Conservation (phyloP, 2,113 vertebrate species). For the Podilymbus podiceps region DNA sequence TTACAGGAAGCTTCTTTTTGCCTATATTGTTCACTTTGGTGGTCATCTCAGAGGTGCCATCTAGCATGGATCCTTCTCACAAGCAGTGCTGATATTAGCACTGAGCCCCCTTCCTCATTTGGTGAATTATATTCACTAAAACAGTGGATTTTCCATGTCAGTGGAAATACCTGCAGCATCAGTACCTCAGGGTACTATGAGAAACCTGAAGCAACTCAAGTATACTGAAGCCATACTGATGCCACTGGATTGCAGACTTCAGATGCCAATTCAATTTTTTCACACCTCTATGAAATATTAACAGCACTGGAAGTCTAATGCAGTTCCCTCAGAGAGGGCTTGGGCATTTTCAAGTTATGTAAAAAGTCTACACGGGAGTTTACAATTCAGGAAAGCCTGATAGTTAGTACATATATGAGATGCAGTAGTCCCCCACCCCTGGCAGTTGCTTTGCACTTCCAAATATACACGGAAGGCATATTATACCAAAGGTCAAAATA, state of each 20-base stretch:
- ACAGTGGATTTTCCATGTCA: neutral
- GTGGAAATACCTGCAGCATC: neutral
- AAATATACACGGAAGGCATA: neutral
- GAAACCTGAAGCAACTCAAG: neutral
- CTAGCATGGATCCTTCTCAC: neutral
- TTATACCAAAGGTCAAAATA: neutral
- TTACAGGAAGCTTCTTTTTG: neutral
- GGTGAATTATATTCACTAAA: neutral
- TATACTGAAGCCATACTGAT: neutral
- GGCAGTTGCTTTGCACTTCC: neutral
- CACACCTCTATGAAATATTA: neutral
- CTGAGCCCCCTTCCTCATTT: neutral
- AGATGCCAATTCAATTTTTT: neutral
- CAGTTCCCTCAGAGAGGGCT: neutral
- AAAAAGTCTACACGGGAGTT: neutral
- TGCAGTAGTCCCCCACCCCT: neutral
- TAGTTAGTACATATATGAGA: neutral
- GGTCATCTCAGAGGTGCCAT: neutral
- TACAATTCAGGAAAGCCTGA: neutral
- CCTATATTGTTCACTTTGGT: neutral
- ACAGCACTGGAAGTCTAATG: neutral
- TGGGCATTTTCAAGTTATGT: neutral
- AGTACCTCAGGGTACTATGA: neutral
- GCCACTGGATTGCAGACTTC: neutral
- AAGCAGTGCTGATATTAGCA: neutral